Percentiles rank a stretch among this genome's conserved stretches.
Evolutionary conservation across 1,140 invertebrate species (phyloP).

Genomic region (Drosophila eugracilis): DNA sequence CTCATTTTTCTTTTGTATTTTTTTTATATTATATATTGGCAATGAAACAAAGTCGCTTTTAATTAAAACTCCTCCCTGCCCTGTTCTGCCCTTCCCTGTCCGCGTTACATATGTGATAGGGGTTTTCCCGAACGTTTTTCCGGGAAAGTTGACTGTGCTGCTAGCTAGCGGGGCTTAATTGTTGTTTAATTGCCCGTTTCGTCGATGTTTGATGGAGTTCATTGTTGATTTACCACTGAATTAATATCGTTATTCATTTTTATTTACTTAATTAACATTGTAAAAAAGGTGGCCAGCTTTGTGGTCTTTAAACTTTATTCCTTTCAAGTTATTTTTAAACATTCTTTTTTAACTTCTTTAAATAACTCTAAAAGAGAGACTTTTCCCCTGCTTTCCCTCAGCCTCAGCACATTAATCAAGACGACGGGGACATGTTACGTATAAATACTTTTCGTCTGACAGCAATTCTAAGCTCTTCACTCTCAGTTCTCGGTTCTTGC

Average conservation of each 20-base stretch:
- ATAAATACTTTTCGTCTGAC: slow-evolving; percentile 1
- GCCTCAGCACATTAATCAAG: slow-evolving; percentile 9
- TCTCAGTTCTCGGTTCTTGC: too few species aligned
- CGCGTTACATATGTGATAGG: background rate
- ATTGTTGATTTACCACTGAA: slow-evolving; percentile 1
- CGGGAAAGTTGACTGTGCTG: background rate
- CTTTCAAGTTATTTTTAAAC: too few species aligned
- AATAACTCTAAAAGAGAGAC: too few species aligned
- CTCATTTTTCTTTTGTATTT: background rate
- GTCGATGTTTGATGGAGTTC: background rate
- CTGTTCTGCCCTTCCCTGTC: slow-evolving; percentile 1
- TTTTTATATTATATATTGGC: too few species aligned
- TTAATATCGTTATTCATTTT: slow-evolving; percentile 2
- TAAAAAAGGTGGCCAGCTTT: background rate
- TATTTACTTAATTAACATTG: background rate
- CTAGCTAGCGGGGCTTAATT: background rate
- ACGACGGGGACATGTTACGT: slow-evolving; percentile 8
- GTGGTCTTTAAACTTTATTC: too few species aligned
- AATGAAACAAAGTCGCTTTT: slow-evolving; percentile 1
- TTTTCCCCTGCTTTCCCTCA: background rate
- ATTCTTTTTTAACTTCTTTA: too few species aligned
- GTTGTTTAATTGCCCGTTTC: slow-evolving; percentile 3
- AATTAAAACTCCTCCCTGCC: slow-evolving; percentile 35
- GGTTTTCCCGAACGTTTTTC: background rate
- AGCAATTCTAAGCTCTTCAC: too few species aligned